Evolutionary conservation across 2,888 invertebrate species (phyloP), one percentile per base, ranked within the genome.

Genomic region (Amaurobius ferox): DNA sequence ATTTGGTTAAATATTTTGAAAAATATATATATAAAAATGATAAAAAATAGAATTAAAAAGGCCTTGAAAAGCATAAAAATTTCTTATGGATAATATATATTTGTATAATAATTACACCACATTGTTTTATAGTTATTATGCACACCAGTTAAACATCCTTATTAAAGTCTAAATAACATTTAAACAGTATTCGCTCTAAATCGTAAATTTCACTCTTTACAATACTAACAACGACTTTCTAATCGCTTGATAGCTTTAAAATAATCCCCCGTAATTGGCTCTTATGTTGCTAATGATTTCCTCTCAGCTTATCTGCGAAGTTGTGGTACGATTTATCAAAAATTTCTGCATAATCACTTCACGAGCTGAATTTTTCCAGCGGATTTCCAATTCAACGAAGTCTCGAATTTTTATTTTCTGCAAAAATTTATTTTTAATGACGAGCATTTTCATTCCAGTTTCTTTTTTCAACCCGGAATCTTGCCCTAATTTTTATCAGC

Each of bases 381-480:
- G 44, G 72, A 72, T 72, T 23, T 30, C 55, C 30, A 44, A 30
- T 71, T 71, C 55, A 72, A 29, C 19, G 16, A 29, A 48, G 30
- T 71, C 62, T 62, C 62, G n/a, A 73, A 13, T 44, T 44, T 44
- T 44, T 44, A 13, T 44, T 40, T 44, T 64, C 40, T 28, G 23
- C n/a, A 13, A 40, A 64, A 35, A 74, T 74, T 74, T 74, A 30
- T 61, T 74, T 74, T 74, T 74, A 74, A 74, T 74, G 74, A 74
- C 30, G 28, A 40, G 6, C 29, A 29, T 64, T 64, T 30, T 30
- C 29, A 64, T 30, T 64, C 39, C 16, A 35, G 39, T 62, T 39
- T n/a, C 35, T 61, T 72, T 72, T 72, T 72, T 35, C 23, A n/a
- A 5, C 30, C 16, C 3, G 13, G 30, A 64, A 29, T 29, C 64